These are phyloP conservation scores for Tridacna gigas DNA, from an alignment of 2,888 invertebrate genomes.

Conservation along the genomic window DNA sequence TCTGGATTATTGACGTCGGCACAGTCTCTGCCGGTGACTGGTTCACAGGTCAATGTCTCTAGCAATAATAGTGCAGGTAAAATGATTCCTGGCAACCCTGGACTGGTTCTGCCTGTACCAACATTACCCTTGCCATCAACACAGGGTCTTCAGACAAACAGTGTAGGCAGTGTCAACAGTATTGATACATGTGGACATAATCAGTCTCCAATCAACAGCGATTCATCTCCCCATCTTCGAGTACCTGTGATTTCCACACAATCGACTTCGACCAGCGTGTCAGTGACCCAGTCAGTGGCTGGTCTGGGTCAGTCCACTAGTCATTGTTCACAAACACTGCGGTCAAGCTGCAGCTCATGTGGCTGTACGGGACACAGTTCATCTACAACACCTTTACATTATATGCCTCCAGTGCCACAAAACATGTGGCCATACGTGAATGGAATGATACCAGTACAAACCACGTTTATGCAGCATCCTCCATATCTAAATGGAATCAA, in stretches of 20 bases:
- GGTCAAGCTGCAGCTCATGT: constrained; percentile 64
- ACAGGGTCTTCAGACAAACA: constrained; percentile 9
- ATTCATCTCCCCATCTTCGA: constrained; percentile 7
- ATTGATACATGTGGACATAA: constrained; percentile 10
- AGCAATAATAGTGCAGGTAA: constrained; percentile 45
- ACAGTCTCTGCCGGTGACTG: constrained; percentile 11
- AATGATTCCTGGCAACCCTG: constrained; percentile 43
- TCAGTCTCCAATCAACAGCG: constrained; percentile 11
- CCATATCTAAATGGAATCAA: constrained; percentile 52
- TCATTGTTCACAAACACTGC: constrained; percentile 19
- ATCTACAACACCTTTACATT: constrained; percentile 45
- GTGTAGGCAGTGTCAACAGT: background rate
- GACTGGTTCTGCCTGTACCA: constrained; percentile 28
- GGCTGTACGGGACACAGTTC: constrained; percentile 66
- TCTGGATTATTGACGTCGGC: constrained; percentile 9
- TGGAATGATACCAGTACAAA: constrained; percentile 64
- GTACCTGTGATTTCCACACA: constrained; percentile 30
- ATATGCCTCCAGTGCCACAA: constrained; percentile 65
- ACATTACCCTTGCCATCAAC: constrained; percentile 14
- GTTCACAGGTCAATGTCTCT: constrained; percentile 35
- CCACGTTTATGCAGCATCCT: constrained; percentile 52
- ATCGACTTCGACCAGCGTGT: constrained; percentile 36
- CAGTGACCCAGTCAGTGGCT: constrained; percentile 39
- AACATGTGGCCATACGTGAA: constrained; percentile 65
- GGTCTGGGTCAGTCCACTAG: constrained; percentile 36